phyloP scores from a whole-genome alignment of 2,888 invertebrate species.

The Chironomus tentans region DNA sequence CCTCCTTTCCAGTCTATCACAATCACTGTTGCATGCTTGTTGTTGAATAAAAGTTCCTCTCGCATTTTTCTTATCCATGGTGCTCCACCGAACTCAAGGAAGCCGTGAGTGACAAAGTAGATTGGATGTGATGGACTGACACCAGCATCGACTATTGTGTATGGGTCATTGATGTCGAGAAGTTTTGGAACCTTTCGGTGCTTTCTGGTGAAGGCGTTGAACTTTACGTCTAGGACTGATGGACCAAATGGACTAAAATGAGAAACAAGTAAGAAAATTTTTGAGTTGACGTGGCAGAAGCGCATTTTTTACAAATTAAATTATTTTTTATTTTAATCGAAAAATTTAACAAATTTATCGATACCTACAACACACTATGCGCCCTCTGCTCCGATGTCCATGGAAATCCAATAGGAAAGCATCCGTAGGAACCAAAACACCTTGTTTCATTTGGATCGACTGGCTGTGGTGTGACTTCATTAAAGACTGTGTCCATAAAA shows the following conservation, averaged over 20 bases:
- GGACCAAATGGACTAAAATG: conserved; percentile 65
- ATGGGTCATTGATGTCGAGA: conserved; percentile 57
- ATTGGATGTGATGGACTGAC: conserved; percentile 56
- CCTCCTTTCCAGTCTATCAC: conserved; percentile 81
- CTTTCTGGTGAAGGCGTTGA: conserved; percentile 49
- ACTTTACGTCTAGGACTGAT: conserved; percentile 50
- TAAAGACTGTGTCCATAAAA: conserved; percentile 33
- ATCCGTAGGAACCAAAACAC: conserved; percentile 72
- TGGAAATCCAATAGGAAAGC: conserved; percentile 66
- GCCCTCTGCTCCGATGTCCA: conserved; percentile 64
- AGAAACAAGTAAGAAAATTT: background rate
- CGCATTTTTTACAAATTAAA: no score
- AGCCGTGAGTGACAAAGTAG: conserved; percentile 77
- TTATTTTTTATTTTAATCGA: no score
- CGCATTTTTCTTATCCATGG: conserved; percentile 68
- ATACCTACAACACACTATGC: conserved; percentile 47
- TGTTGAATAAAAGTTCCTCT: conserved; percentile 54
- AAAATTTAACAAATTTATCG: background rate
- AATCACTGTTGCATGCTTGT: conserved; percentile 61
- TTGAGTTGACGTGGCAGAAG: background rate
- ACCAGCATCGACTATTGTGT: conserved; percentile 52
- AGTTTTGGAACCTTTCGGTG: conserved; percentile 47
- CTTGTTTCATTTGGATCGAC: conserved; percentile 45
- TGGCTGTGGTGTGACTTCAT: conserved; percentile 28
- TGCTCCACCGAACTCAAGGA: conserved; percentile 72